Evolutionary conservation across 2,888 invertebrate genomes (phyloP), one percentile per base, ranked within the genome.

Genomic region (Panzeria rudis): DNA sequence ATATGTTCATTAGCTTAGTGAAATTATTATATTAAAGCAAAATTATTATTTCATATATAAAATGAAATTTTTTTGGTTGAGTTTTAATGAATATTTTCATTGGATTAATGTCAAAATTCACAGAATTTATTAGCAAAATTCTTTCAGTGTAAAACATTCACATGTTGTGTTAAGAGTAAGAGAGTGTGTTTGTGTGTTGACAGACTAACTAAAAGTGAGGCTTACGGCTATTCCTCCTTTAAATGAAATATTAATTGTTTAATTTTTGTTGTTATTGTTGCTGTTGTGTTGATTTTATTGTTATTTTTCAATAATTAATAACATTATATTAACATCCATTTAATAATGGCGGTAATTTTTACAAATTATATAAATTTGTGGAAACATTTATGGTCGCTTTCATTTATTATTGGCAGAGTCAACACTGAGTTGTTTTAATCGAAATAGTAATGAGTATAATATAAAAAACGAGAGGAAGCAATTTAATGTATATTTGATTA

Each of bases 301-400:
- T 73, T 80, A 73, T 80, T 73, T 72, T 66, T 80, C 56, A 80
- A 73, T 80, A 80, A 80, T 80, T 80, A 80, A 73, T 80, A 73
- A 80, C 25, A 59, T 59, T 72, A 47, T 72, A 62, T 80, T 64
- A 80, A 72, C 35, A 35, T 47, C 54, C 54, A 72, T 72, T 80
- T 80, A 80, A 80, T 80, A 73, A 73, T 73, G 72, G 17, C 38
- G 56, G 47, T 80, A 80, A 56, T 72, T 80, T 64, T 15, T 64
- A 68, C 59, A 80, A 73, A 73, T 78, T 62, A 52, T 71, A 78
- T 62, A 61, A 61, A 61, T 80, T 80, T 73, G 56, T 80, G 72
- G 73, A 50, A 59, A 23, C 73, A 80, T 80, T 80, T 59, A 50
- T 38, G 80, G 73, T 59, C 68, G 56, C 29, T 73, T 50, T 68